Evolutionary conservation across 2,113 vertebrate species (phyloP), one percentile per base, ranked within the genome.

Genomic region (Uria aalge): DNA sequence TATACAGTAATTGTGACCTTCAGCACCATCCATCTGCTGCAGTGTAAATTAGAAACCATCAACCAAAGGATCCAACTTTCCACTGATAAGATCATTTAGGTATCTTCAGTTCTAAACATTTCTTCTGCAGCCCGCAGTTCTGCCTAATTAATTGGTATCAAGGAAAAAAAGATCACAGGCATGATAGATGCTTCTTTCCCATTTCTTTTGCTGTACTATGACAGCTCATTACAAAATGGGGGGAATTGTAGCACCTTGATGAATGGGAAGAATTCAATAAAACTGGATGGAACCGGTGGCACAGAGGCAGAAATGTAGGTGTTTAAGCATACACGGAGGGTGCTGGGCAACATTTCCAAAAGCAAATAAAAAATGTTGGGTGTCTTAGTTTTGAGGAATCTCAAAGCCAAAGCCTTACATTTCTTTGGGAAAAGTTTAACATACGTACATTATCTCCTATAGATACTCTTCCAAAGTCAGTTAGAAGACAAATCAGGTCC

Each of bases 21-120:
- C 92, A 95, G 62, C 80, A 91, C 48, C 50, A 78, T 96, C 94
- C 94, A 95, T 97, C 92, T 97, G 96, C 89, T 90, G 8, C 77
- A 69, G 36, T 24, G 24, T 73, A 95, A 97, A 96, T 97, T 91
- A 95, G 77, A 91, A 97, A 72, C 86, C 43, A 89, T 64, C 82
- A 94, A 56, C 73, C 57, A 91, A 87, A 75, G 56, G 53, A 95
- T 87, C 53, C 77, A 92, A 10, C 73, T 90, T 96, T 89, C 47
- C 7, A 15, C 77, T 91, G 66, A 94, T 85, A 83, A 91, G 84
- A 91, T 95, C 2, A 87, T 89, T 95, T 82, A 94, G 83, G 48
- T 81, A 75, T 75, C 68, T 95, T 95, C 62, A 90, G 66, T 87
- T 94, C 69, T 90, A 76, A 88, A 84, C 29, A 41, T 68, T 86